A percentile compares a stretch with the other conserved stretches of the same genome.
phyloP scores from a whole-genome alignment of 2,113 vertebrate species.

The Sisor rabdophorus region DNA sequence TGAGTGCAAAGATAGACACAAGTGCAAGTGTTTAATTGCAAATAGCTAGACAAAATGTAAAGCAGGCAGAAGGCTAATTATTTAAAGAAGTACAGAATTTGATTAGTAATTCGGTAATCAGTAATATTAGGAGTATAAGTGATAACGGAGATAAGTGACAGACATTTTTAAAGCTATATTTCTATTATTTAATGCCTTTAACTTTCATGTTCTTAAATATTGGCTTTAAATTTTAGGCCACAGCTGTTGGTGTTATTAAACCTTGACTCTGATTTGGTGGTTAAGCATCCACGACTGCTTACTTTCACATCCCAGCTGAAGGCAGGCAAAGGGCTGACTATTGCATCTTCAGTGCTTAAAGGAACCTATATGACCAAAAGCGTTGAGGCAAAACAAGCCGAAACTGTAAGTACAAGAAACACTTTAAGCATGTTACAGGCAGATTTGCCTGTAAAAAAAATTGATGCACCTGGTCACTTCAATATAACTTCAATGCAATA shows the following conservation, averaged over 20 bases:
- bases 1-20: no score
- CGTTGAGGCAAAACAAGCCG: slow-evolving; percentile 73
- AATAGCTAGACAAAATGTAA: not conserved
- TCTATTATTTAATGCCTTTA: not conserved
- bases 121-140: not conserved
- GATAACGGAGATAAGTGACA: no score
- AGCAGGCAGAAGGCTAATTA: not conserved
- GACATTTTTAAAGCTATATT: not conserved
- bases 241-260: slow-evolving; percentile 88
- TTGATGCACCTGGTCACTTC: not conserved
- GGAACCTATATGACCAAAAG: slow-evolving; percentile 85
- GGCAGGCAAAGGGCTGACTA: slow-evolving; percentile 92
- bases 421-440: not conserved
- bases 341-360: slow-evolving; percentile 86
- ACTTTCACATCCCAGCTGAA: slow-evolving; percentile 90
- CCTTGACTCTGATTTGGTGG: slow-evolving; percentile 74
- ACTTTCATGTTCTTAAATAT: not conserved
- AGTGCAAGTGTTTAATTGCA: not conserved
- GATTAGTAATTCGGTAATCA: not conserved
- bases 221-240: slow-evolving; percentile 67
- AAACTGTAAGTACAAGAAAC: slow-evolving; percentile 71
- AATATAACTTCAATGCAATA: not conserved
- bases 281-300: slow-evolving; percentile 86
- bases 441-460: no score
- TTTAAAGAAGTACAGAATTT: not conserved